phyloP scores from a whole-genome alignment of 1,140 invertebrate genomes.

The Tetramorium parvispinum region DNA sequence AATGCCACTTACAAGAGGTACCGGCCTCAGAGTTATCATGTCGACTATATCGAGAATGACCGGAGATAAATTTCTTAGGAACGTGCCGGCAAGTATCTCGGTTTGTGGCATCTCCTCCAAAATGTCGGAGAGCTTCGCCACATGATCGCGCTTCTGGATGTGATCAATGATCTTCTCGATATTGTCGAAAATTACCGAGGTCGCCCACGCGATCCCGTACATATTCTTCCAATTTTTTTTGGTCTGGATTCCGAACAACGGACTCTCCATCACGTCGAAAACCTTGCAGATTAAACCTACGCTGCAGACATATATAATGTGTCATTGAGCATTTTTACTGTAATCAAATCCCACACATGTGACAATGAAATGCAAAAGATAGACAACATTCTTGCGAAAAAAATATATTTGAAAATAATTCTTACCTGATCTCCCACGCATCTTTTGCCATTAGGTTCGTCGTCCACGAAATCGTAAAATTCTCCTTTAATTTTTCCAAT shows the following conservation, averaged over 20 bases:
- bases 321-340: not conserved
- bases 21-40: constrained; percentile 75
- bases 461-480: constrained; percentile 76
- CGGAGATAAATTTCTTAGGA: constrained; percentile 76
- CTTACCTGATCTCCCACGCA: constrained; percentile 79
- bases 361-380: not conserved
- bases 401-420: not conserved
- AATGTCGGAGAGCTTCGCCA: constrained; percentile 64
- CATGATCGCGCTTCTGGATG: constrained; percentile 72
- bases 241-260: constrained; percentile 75
- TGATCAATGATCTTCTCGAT: constrained; percentile 78
- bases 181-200: constrained; percentile 75
- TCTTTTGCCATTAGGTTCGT: constrained; percentile 66
- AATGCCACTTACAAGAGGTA: constrained; percentile 73
- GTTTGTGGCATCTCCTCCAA: constrained; percentile 78
- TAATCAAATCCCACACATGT: not conserved
- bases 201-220: constrained; percentile 76
- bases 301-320: constrained; percentile 77
- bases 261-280: constrained; percentile 78
- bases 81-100: constrained; percentile 68
- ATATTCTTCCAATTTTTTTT: constrained; percentile 73
- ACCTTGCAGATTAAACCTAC: constrained; percentile 81
- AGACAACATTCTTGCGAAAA: not conserved
- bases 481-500: constrained; percentile 64
- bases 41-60: constrained; percentile 77